phyloP scores from a whole-genome alignment of 2,797 vertebrate species.

The Periparus ater region DNA sequence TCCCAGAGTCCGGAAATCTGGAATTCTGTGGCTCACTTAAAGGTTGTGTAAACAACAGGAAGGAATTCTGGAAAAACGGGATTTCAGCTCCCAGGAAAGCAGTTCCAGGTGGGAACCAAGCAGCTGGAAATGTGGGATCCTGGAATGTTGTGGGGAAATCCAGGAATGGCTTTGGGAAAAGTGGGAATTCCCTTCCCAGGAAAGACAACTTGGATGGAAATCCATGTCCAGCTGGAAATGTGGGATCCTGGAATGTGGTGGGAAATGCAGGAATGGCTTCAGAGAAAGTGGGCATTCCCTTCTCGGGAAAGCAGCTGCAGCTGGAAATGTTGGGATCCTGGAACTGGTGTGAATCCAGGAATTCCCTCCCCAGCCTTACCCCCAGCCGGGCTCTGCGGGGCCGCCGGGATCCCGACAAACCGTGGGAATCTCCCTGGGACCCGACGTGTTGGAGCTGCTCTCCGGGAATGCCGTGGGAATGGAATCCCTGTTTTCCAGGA shows the following conservation, averaged over 20 bases:
- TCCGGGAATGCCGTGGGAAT: not conserved
- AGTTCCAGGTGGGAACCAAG: too few species aligned
- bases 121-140: not conserved
- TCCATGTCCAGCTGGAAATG: not conserved
- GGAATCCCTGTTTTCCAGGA: not conserved
- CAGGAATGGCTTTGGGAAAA: not conserved
- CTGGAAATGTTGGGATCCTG: not conserved
- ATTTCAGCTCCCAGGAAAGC: too few species aligned
- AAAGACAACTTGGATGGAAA: too few species aligned
- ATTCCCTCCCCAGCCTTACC: not conserved
- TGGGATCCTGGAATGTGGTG: not conserved
- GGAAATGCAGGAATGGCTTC: not conserved
- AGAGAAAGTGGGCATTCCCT: not conserved
- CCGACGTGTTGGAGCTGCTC: accelerated
- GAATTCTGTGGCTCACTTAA: too few species aligned
- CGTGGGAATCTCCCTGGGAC: accelerated
- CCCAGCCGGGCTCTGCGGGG: not conserved
- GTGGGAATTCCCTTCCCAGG: not conserved
- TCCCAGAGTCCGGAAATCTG: too few species aligned
- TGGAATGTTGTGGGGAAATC: not conserved
- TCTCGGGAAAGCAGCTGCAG: not conserved
- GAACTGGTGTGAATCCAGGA: too few species aligned
- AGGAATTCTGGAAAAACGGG: too few species aligned
- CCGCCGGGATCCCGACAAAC: not conserved
- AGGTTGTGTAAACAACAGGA: too few species aligned